phyloP scores from a whole-genome alignment of 92 coral and sea anemone genomes.

The Isaurus tuberculatus region DNA sequence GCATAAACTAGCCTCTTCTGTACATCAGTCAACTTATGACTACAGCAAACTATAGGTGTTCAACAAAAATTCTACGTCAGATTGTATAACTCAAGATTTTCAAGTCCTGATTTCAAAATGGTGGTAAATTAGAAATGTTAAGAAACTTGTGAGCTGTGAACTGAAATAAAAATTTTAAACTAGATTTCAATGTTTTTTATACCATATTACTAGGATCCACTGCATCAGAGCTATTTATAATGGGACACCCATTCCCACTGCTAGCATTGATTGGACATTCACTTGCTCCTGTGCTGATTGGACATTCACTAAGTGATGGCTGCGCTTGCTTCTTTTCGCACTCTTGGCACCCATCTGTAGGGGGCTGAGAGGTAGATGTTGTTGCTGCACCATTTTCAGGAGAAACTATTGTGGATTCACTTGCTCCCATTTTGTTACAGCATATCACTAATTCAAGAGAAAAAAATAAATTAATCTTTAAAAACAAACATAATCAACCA shows the following conservation, averaged over 20 bases:
- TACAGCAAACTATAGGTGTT: no score
- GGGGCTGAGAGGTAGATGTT: slow-evolving; percentile 43
- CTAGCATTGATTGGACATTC: slow-evolving; percentile 79
- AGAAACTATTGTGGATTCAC: slow-evolving; percentile 62
- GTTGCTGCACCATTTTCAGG: slow-evolving; percentile 57
- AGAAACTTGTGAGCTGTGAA: no score
- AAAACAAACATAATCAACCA: no score
- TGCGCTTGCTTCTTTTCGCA: slow-evolving; percentile 40
- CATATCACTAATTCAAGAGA: background rate
- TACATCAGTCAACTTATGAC: no score
- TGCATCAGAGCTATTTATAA: slow-evolving; percentile 54
- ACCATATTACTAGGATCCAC: slow-evolving; percentile 86
- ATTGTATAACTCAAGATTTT: no score
- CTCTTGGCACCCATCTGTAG: slow-evolving; percentile 53
- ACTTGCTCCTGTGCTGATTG: slow-evolving; percentile 63
- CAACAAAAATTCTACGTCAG: no score
- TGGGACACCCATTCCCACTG: slow-evolving; percentile 60
- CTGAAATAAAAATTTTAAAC: no score
- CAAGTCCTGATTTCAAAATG: no score
- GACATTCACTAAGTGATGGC: slow-evolving; percentile 64
- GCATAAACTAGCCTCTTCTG: no score
- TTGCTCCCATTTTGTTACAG: slow-evolving; percentile 68
- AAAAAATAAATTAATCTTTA: no score
- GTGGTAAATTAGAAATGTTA: no score
- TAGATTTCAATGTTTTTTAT: background rate